Evolutionary conservation across 2,113 vertebrate species (phyloP).

Genomic region (Hypanus sabinus): DNA sequence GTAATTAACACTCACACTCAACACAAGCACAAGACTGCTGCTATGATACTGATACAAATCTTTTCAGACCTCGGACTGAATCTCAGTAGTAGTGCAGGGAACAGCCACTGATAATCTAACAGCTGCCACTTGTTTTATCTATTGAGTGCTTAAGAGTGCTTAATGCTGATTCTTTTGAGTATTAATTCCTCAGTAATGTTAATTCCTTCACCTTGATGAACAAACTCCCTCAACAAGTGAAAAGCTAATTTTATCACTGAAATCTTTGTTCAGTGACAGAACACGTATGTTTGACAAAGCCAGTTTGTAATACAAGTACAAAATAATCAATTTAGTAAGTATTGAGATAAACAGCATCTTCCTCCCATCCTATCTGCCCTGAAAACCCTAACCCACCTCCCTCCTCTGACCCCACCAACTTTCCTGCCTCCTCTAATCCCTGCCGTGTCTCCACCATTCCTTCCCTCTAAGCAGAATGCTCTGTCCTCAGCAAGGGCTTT

Average conservation of each 20-base stretch:
- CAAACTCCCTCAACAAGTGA: background rate
- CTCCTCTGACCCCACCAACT: too few relatives aligned
- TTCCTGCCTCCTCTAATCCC: too few relatives aligned
- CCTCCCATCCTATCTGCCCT: too few relatives aligned
- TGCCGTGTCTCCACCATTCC: too few relatives aligned
- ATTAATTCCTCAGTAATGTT: background rate
- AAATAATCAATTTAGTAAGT: too few relatives aligned
- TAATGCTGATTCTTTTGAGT: background rate
- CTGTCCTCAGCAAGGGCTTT: too few relatives aligned
- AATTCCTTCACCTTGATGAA: background rate
- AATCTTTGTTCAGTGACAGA: background rate
- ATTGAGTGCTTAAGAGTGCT: background rate
- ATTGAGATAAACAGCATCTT: too few relatives aligned
- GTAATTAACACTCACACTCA: background rate
- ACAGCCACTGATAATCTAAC: background rate
- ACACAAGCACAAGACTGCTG: background rate
- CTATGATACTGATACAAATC: background rate
- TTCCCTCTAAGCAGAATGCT: too few relatives aligned
- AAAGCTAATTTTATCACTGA: background rate
- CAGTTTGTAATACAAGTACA: too few relatives aligned
- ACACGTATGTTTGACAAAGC: background rate
- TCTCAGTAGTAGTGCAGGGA: background rate
- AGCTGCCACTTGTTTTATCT: background rate
- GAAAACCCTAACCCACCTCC: too few relatives aligned
- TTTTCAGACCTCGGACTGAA: background rate